Base-by-base conservation (phyloP, 2,888 invertebrate genomes). In the Zygogramma bicolorata region DNA sequence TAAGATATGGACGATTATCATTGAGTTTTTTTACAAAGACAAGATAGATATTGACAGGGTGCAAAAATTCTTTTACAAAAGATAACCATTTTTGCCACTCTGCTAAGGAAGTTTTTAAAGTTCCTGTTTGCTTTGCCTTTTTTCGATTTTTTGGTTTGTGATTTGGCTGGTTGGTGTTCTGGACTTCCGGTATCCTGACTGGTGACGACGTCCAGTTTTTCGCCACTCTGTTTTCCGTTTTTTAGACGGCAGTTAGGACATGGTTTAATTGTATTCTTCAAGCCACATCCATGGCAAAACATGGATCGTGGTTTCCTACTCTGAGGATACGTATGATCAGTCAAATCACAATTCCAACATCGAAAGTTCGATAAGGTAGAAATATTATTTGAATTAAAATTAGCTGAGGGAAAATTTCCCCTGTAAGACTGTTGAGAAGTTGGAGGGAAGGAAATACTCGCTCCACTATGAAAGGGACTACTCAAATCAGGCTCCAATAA, bases 401-500 rank as follows among this genome's bases (percentile, higher is more conserved):
- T 59, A 22, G 2, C 7, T 5, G n/a, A 18, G 15, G 31, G 20
- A 29, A 3, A 18, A 8, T 57, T 70, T 29, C 20, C 20, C 15
- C 38, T 18, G 10, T 7, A 42, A 15, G 27, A 7, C 25, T 27
- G 29, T 8, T n/a, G 49, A 34, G 34, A 31, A 20, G 34, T 20
- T 31, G 38, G 13, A 60, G 31, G 29, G 25, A 31, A 60, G 22
- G 60, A 60, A 31, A n/a, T 38, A 29, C 10, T 58, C 40, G 34
- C 20, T 34, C 22, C 59, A 25, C 29, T 13, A 40, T 10, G 22
- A 5, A 58, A 49, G 10, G 63, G 29, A 57, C 42, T 49, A 53
- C 66, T 59, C 13, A 70, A 38, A 40, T 70, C 61, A 5, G 70
- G 65, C 40, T 66, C 66, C 22, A 70, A 66, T 40, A 70, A 65